Base-by-base conservation (phyloP, 2,797 vertebrate genomes). In the Trematomus bernacchii region DNA sequence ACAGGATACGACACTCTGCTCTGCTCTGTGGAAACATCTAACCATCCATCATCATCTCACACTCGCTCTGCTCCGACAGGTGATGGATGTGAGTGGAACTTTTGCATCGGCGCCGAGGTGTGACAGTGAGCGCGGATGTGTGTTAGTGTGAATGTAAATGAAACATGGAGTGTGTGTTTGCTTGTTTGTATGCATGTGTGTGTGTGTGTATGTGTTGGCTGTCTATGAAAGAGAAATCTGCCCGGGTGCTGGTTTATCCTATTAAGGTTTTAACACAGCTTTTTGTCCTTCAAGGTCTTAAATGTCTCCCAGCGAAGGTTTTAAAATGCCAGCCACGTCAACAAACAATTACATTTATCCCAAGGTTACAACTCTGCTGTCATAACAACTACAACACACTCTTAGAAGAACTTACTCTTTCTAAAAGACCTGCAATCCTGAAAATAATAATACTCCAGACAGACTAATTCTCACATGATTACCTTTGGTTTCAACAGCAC, bases 1-100 rank as follows among this genome's bases (percentile, higher is more conserved):
- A 65, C 46, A 68, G 67, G 46, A 79, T 59, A 46, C 13, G 52
- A n/a, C n/a, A n/a, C 46, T 73, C 54, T 44, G 54, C 44, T 59
- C 66, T 13, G 59, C 66, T 59, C 66, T 14, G 59, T 66, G 46
- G 71, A 87, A 90, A 79, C 77, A 59, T 61, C 63, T 15, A 8
- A 63, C 79, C 69, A 91, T 88, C 82, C 81, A 87, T 93, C 92
- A 90, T 77, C 83, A 73, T 82, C 68, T 81, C 58, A 67, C 78
- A 42, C 72, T 79, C 53, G 19, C 78, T 82, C 72, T 42, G 47
- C n/a, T 12, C 63, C 85, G 90, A 90, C 89, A 89, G 40, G 74
- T 92, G 90, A 93, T 88, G 81, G 75, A 87, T 85, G 86, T 51
- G 71, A 42, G 59, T 15, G 53, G 60, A 78, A 71, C 66, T 79